Evolutionary conservation across 2,113 vertebrate genomes (phyloP), one percentile per base, ranked within the genome.

Genomic region (Rynchops niger): DNA sequence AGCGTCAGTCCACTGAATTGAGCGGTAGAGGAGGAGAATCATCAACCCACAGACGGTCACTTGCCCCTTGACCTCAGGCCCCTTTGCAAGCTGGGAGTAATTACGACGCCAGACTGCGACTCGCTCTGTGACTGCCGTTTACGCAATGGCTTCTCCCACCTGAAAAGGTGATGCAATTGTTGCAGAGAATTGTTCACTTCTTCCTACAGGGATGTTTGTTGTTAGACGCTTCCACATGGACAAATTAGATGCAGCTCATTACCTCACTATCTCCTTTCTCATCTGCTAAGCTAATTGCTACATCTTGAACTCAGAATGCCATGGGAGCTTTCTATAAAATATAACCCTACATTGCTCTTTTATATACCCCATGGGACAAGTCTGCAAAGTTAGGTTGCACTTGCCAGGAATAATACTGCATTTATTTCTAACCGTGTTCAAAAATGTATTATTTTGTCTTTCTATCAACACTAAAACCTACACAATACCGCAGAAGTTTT

Each of bases 101-200:
- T 42, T 29, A 14, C 4, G 45, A 9, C 0, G 2, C 63, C 55
- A 19, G 56, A 49, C 72, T 34, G 77, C 9, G 1, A 82, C 52
- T 63, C 36, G 11, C 42, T 80, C 53, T 40, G 7, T 4, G 27
- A 56, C 50, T 38, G 88, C 90, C 43, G 3, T 52, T 13, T 18
- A 38, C n/a, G 38, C 40, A 83, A 58, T 2, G 18, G 43, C 85
- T 96, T 97, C 97, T 96, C 95, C 96, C 81, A 96, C 78, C 90
- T 97, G 88, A 66, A 76, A 78, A 97, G 91, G 82, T 98, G 98
- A 98, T 98, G 98, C 98, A 98, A 98, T 74, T 21, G 61, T 94
- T 95, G 87, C 95, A 58, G 56, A 88, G 59, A 65, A 52, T 82
- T 96, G 82, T 79, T 97, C 90, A 25, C 92, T 93, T 73, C 96